Conservation (phyloP, 2,113 vertebrate species). For the Megaceryle maxima region DNA sequence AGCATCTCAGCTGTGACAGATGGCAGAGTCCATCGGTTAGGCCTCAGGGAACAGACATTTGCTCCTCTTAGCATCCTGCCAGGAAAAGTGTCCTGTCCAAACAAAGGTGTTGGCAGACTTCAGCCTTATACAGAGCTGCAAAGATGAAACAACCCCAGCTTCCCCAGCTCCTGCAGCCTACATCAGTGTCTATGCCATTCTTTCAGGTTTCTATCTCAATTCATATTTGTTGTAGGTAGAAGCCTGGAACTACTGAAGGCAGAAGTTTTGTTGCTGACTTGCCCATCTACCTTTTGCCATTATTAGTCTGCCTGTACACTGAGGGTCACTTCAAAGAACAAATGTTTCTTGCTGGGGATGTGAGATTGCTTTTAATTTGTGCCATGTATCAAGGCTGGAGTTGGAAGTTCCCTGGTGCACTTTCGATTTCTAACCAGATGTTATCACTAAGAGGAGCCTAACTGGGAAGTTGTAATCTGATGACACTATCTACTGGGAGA, state of each 20-base stretch:
- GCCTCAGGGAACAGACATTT: rapidly evolving
- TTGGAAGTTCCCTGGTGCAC: neutral
- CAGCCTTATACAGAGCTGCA: neutral
- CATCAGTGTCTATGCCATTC: neutral
- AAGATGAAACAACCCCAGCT: neutral
- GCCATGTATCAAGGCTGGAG: neutral
- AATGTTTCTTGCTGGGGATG: neutral
- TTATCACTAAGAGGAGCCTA: neutral
- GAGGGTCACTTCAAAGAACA: neutral
- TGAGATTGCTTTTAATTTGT: neutral
- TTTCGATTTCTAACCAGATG: neutral
- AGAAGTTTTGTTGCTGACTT: neutral
- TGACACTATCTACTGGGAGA: neutral
- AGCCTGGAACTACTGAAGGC: neutral
- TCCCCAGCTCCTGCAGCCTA: neutral
- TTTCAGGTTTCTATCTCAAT: neutral
- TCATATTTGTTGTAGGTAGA: neutral
- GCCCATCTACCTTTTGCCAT: neutral
- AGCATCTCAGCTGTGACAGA: neutral
- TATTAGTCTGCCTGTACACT: neutral
- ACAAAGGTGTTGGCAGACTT: neutral
- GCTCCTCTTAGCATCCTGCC: neutral
- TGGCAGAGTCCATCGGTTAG: neutral
- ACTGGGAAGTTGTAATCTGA: neutral
- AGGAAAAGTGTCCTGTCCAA: neutral